Evolutionary conservation across 2,113 vertebrate species (phyloP), one percentile per base, ranked within the genome.

Genomic region (Aphyosemion australe): DNA sequence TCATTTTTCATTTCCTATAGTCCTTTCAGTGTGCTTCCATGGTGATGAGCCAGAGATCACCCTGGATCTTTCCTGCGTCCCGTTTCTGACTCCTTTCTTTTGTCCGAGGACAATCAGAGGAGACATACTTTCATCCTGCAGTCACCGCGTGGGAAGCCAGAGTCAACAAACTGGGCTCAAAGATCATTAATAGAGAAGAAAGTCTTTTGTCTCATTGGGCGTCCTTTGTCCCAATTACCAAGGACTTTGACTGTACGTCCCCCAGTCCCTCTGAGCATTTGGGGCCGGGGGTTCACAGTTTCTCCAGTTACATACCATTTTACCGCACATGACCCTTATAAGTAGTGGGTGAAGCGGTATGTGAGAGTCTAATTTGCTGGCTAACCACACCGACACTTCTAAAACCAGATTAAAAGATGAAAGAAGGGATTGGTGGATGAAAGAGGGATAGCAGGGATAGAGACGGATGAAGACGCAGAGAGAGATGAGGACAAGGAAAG

Each of bases 111-210:
- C 21, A 61, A 69, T 60, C 59, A 20, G 42, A 1, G 13, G 4
- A 21, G 73, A 69, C 79, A 77, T 73, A 58, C 62, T 61, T 53
- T 59, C 19, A 51, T 67, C 48, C 55, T 51, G 19, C 26, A 0
- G 72, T 57, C 50, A 61, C 58, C 57, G 46, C 34, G 43, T 46
- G 59, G 48, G 41, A 37, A 57, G 16, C 55, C 45, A 43, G 20
- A 61, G 45, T 75, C 67, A 42, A 74, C 57, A 67, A 61, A 78
- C 16, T 0, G 6, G 39, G 61, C 43, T 81, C 32, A 71, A 66
- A 81, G 77, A 67, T 81, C 64, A 84, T 21, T 42, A 74, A 72
- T 16, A 46, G 49, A 82, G 73, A 49, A 71, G 34, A 57, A 75
- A 55, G 49, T 52, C 71, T 42, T 69, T 74, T 80, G 68, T 78